Conservation (phyloP, 2,888 invertebrate species). For the Argyresthia goedartella region DNA sequence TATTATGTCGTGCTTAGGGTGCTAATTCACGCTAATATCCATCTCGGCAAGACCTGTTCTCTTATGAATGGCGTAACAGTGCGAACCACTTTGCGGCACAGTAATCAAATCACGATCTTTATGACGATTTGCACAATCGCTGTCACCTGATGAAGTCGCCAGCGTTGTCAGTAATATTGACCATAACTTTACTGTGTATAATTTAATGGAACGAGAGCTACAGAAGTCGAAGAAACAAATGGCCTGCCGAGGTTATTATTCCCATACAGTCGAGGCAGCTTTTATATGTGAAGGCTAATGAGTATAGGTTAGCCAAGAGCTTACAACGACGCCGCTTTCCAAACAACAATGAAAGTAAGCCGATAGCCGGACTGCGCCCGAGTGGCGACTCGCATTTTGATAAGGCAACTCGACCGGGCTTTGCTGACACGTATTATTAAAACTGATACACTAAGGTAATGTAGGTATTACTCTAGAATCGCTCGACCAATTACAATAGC, state of each 20-base stretch:
- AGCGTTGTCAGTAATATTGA: too few relatives aligned
- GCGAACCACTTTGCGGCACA: too few relatives aligned
- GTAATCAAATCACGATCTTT: too few relatives aligned
- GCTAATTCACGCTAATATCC: constrained; percentile 33
- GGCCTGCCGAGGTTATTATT: not conserved
- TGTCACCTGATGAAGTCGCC: too few relatives aligned
- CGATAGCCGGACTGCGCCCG: constrained; percentile 11
- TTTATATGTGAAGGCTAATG: constrained; percentile 15
- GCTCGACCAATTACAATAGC: too few relatives aligned
- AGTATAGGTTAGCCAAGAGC: constrained; percentile 15
- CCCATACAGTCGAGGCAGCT: constrained; percentile 11
- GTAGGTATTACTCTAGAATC: too few relatives aligned
- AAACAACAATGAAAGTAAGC: constrained; percentile 21
- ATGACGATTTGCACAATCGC: too few relatives aligned
- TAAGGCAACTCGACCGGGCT: constrained; percentile 1
- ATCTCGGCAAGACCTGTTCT: not conserved
- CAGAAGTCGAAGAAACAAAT: too few relatives aligned
- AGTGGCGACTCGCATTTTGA: constrained; percentile 15
- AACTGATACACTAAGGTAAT: too few relatives aligned
- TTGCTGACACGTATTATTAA: constrained; percentile 8
- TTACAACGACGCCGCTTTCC: constrained; percentile 16
- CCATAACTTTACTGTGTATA: too few relatives aligned
- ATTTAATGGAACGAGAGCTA: too few relatives aligned
- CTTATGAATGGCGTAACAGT: not conserved
- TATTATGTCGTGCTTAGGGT: constrained; percentile 31